Percentiles rank a stretch among this genome's conserved stretches.
These are phyloP conservation scores for Epirrita christyi DNA, from an alignment of 2,888 invertebrate genomes.

Conservation along the genomic window DNA sequence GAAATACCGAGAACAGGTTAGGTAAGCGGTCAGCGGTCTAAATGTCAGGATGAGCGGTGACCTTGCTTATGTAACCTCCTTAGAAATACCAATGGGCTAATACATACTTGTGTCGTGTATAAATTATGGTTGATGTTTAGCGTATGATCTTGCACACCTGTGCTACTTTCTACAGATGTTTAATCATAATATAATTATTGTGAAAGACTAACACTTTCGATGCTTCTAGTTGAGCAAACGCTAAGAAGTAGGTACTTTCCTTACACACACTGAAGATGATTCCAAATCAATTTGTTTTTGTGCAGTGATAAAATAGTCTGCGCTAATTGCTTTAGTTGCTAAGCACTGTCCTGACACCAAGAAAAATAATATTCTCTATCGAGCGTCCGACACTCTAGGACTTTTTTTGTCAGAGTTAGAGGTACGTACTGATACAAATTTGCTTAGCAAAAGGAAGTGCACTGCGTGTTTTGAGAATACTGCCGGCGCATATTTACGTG, in stretches of 20 bases:
- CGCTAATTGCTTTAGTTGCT: no score
- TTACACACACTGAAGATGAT: no score
- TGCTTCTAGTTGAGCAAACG: constrained; percentile 4
- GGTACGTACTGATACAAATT: no score
- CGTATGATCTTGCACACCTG: constrained; percentile 28
- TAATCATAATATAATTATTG: constrained; percentile 8
- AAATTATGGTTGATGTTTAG: constrained; percentile 38
- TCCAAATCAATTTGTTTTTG: no score
- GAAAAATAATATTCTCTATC: no score
- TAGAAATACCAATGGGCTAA: constrained; percentile 72
- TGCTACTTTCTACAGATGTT: constrained; percentile 26
- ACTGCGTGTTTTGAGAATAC: no score
- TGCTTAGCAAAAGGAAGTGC: no score
- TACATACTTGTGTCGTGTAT: constrained; percentile 49
- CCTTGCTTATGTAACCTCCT: constrained; percentile 77
- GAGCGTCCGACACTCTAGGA: no score
- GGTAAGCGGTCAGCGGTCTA: constrained; percentile 72
- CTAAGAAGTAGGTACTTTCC: not conserved
- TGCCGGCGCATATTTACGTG: no score
- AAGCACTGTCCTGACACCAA: no score
- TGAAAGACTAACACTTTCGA: constrained; percentile 10
- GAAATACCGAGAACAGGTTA: constrained; percentile 64
- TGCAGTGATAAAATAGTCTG: no score
- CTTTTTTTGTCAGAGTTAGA: no score
- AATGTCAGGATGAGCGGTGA: constrained; percentile 77